Base-by-base conservation (phyloP, 2,797 vertebrate species). In the Gephyroberyx darwinii region DNA sequence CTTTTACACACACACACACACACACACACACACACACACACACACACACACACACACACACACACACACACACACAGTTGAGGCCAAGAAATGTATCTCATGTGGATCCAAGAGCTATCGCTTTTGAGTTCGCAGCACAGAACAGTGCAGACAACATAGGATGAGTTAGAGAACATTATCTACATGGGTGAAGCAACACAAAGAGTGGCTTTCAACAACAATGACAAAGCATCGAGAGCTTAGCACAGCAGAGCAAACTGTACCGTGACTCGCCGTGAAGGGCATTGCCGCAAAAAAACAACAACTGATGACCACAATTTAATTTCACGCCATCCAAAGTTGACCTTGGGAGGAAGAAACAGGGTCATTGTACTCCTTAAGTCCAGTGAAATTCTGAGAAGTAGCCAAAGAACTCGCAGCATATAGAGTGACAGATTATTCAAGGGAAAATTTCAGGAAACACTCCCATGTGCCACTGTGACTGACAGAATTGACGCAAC, bases 101-200 rank as follows among this genome's bases (percentile, higher is more conserved):
- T 35, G 55, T 39, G 16, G 47, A 65, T 33, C 66, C 48, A 20
- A 60, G 62, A 53, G 53, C 57, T 48, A 35, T 41, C 56, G 5
- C 69, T 63, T 72, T 33, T 61, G 51, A 77, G 48, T 14, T 33
- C 65, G 74, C 62, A 59, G 37, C 70, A 41, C 50, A 47, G 61
- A 65, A 56, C 26, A 55, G 63, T 30, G 62, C 33, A 61, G 62
- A n/a, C 16, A 5, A 71, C 71, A 68, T 78, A 77, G 75, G 54
- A 76, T 37, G 71, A 82, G 76, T 84, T 77, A 57, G 76, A 78
- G 63, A 67, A 59, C 77, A 89, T 88, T 69, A 83, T 88, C 84
- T 78, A 88, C 82, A 77, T 86, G 86, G 86, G 79, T 86, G 86
- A 86, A 85, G 83, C 56, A 16, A 69, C 73, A 91, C 84, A 89